phyloP scores from a whole-genome alignment of 2,888 invertebrate species.

The Cabera pusaria region DNA sequence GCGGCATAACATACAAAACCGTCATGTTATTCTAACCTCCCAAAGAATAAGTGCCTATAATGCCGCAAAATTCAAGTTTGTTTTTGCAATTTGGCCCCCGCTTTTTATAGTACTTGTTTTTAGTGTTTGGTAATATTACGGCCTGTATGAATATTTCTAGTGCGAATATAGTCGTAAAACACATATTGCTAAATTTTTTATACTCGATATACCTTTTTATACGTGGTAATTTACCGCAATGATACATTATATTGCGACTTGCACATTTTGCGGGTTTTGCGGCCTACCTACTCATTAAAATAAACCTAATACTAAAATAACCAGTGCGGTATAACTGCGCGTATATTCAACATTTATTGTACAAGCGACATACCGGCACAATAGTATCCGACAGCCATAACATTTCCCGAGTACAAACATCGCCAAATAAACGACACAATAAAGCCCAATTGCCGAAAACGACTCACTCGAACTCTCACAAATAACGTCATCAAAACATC shows the following conservation, averaged over 20 bases:
- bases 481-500: constrained; percentile 50
- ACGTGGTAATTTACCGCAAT: constrained; percentile 13
- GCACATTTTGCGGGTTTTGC: constrained; percentile 14
- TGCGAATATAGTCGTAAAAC: constrained; percentile 14
- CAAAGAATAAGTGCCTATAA: constrained; percentile 43
- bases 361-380: constrained; percentile 13
- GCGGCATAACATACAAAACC: constrained; percentile 34
- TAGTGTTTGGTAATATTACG: constrained; percentile 35
- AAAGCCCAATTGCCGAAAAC: constrained; percentile 40
- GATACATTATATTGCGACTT: constrained; percentile 10
- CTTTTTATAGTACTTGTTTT: constrained; percentile 38
- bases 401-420: constrained; percentile 24
- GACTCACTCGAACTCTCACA: constrained; percentile 36
- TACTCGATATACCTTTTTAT: constrained; percentile 15
- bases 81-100: constrained; percentile 41
- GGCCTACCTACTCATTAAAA: constrained; percentile 9
- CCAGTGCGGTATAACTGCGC: constrained; percentile 4
- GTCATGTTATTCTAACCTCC: constrained; percentile 40
- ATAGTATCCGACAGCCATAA: constrained; percentile 20
- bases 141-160: constrained; percentile 30
- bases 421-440: constrained; percentile 41
- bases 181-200: constrained; percentile 14
- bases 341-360: constrained; percentile 9
- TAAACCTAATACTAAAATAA: constrained; percentile 10
- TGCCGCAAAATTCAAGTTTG: constrained; percentile 38